These are phyloP conservation scores for Aphelocoma californica DNA, from an alignment of 2,797 vertebrate genomes.

Conservation along the genomic window DNA sequence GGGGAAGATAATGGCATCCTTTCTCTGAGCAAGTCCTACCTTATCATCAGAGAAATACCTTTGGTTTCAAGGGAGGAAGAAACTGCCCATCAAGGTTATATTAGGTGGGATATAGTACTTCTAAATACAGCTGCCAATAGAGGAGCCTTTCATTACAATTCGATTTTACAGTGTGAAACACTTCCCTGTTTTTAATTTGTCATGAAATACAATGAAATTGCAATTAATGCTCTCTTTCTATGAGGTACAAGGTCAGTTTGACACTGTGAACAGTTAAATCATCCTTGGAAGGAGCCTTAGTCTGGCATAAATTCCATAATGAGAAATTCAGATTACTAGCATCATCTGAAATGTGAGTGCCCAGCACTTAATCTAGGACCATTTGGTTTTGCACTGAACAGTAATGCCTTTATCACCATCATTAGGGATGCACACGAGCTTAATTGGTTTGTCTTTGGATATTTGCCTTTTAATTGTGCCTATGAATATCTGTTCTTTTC, in stretches of 20 bases:
- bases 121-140: background rate
- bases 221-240: conserved; percentile 33
- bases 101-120: background rate
- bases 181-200: conserved; percentile 36
- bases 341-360: conserved; percentile 81
- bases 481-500: conserved; percentile 36
- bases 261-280: conserved; percentile 79
- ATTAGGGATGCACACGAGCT: conserved; percentile 51
- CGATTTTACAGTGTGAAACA: background rate
- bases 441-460: conserved; percentile 49
- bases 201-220: conserved; percentile 34
- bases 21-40: background rate
- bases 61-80: background rate
- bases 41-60: background rate
- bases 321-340: conserved; percentile 85
- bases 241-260: conserved; percentile 65
- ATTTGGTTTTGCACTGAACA: conserved; percentile 71
- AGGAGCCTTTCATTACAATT: background rate
- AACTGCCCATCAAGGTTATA: background rate
- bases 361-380: conserved; percentile 71
- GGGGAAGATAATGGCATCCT: background rate
- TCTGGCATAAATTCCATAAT: conserved; percentile 81
- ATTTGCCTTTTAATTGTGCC: conserved; percentile 39
- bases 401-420: conserved; percentile 59
- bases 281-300: conserved; percentile 73